Conservation (phyloP, 2,113 vertebrate species). For the Condylura cristata region DNA sequence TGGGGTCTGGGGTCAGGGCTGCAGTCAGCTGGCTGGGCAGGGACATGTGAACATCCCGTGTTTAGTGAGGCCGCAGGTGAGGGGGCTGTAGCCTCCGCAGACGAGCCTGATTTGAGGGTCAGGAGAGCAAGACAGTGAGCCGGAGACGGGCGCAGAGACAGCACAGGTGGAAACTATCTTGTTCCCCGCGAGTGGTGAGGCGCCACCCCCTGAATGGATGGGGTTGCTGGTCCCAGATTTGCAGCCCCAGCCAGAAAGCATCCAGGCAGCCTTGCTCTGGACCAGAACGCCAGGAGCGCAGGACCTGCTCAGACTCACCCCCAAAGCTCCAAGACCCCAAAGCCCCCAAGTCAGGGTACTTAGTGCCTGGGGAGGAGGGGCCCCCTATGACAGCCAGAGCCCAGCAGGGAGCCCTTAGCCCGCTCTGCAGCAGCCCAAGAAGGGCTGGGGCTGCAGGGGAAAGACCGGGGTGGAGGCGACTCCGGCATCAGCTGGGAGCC, state of each 20-base stretch:
- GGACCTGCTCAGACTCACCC: background rate
- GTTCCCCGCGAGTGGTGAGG: rapidly evolving
- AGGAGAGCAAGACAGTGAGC: background rate
- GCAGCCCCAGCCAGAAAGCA: background rate
- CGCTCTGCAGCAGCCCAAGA: background rate
- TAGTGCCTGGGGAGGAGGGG: background rate
- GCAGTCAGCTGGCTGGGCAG: rapidly evolving
- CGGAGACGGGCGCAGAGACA: background rate
- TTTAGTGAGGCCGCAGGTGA: background rate
- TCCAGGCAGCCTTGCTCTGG: background rate
- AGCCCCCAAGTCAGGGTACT: no score
- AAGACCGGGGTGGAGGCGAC: background rate
- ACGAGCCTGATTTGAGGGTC: background rate
- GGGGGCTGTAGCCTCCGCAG: rapidly evolving
- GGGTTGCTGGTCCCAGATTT: background rate
- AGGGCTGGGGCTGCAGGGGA: background rate
- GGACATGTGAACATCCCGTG: background rate
- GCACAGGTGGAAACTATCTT: background rate
- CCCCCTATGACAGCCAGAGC: rapidly evolving
- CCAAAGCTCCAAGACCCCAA: background rate
- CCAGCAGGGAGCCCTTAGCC: background rate
- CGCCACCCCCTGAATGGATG: rapidly evolving
- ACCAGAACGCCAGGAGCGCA: background rate
- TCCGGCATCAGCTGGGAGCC: background rate
- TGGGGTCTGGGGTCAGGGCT: background rate